Conservation (phyloP, 2,888 invertebrate species). For the Disparrhopalites patrizii region DNA sequence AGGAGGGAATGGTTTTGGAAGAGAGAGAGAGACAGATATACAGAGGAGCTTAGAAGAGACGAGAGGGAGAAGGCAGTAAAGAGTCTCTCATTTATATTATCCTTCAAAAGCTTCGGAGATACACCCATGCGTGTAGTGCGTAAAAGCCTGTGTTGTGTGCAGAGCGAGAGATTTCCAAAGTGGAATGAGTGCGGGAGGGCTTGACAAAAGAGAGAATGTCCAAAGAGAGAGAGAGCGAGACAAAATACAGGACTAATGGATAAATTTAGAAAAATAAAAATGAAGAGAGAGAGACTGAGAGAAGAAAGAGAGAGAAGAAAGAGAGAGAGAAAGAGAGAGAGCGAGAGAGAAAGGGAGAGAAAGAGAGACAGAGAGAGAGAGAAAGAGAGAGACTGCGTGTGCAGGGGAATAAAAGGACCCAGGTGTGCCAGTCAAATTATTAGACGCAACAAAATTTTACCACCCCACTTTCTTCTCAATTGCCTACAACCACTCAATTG, state of each 20-base stretch:
- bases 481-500: conserved; percentile 12
- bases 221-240: no score
- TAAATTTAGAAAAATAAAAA: not conserved
- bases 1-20: not conserved
- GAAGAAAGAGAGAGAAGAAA: no score
- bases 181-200: no score
- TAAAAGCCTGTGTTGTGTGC: not conserved
- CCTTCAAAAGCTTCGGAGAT: no score
- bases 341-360: not conserved
- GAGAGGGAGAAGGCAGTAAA: no score
- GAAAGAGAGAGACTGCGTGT: not conserved
- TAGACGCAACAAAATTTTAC: not conserved
- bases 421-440: conserved; percentile 9
- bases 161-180: no score
- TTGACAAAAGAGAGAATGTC: no score
- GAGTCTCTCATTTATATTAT: no score
- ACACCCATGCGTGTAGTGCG: no score
- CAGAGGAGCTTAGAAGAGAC: no score
- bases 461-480: not conserved
- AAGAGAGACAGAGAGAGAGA: not conserved
- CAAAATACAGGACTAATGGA: not conserved
- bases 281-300: not conserved
- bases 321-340: no score
- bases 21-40: not conserved
- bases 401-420: no score